These are phyloP conservation scores for Thera britannica DNA, from an alignment of 2,888 invertebrate genomes.

Conservation along the genomic window DNA sequence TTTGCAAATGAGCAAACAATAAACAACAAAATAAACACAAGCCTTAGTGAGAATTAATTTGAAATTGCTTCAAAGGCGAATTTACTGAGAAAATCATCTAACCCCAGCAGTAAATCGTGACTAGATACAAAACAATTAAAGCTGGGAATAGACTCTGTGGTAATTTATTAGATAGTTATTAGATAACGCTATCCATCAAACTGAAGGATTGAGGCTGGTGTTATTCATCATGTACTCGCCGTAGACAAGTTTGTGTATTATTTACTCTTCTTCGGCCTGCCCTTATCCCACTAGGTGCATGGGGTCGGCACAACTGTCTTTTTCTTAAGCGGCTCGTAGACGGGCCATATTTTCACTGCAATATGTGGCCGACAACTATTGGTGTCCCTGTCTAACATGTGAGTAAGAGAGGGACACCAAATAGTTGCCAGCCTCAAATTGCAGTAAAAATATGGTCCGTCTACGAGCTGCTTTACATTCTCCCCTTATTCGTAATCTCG, in stretches of 20 bases:
- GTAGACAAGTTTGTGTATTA: conserved; percentile 35
- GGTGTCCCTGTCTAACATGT: no score
- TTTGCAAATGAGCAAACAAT: conserved; percentile 10
- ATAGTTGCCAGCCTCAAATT: no score
- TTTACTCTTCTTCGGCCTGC: conserved; percentile 1
- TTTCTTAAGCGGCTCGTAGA: no score
- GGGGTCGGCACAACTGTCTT: no score
- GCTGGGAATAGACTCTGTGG: conserved; percentile 59
- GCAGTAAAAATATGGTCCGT: no score
- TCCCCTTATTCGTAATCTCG: no score
- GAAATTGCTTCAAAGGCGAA: conserved; percentile 42
- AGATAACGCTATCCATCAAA: conserved; percentile 64
- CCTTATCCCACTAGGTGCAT: no score
- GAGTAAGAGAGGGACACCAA: no score
- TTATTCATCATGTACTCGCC: conserved; percentile 39
- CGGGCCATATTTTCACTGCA: no score
- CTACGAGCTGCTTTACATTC: no score
- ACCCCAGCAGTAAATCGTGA: conserved; percentile 61
- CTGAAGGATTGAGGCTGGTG: conserved; percentile 31
- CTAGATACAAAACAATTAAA: conserved; percentile 68
- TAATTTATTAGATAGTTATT: conserved; percentile 71
- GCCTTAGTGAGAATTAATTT: conserved; percentile 18
- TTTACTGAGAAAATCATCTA: conserved; percentile 46
- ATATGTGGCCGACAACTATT: no score
- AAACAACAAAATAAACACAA: conserved; percentile 13